Conservation (phyloP, 2,888 invertebrate species). For the Scaptomyza reducta region DNA sequence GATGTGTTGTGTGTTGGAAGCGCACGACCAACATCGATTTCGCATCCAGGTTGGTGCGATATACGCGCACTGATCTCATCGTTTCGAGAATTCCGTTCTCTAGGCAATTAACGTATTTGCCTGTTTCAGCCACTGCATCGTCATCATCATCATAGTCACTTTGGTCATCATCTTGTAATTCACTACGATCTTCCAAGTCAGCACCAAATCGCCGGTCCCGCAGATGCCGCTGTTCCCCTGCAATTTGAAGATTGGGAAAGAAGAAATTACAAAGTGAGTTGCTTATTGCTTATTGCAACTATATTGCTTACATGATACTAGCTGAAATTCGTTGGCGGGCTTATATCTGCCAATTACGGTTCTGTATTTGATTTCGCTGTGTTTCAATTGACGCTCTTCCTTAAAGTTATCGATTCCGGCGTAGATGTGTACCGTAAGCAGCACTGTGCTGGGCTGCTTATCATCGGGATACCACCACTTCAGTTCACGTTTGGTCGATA, state of each 20-base stretch:
- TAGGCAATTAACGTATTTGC: slow-evolving; percentile 10
- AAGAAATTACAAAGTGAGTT: too few relatives aligned
- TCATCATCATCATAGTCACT: slow-evolving; percentile 1
- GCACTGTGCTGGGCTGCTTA: slow-evolving; percentile 41
- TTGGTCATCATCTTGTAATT: too few relatives aligned
- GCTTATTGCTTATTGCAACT: too few relatives aligned
- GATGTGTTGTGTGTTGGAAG: slow-evolving; percentile 38
- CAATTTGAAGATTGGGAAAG: too few relatives aligned
- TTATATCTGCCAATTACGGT: slow-evolving; percentile 32
- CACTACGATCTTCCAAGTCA: too few relatives aligned
- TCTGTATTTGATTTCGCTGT: slow-evolving; percentile 5
- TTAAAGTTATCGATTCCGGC: background rate
- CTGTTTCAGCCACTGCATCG: slow-evolving; percentile 11
- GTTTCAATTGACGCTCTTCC: background rate
- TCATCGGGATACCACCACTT: slow-evolving; percentile 69
- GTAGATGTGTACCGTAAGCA: slow-evolving; percentile 50
- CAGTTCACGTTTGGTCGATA: slow-evolving; percentile 43
- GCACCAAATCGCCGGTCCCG: too few relatives aligned
- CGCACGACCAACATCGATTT: slow-evolving; percentile 46
- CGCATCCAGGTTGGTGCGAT: slow-evolving; percentile 42
- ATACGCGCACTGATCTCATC: slow-evolving; percentile 28
- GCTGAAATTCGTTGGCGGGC: slow-evolving; percentile 4
- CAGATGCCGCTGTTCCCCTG: too few relatives aligned
- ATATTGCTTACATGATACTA: too few relatives aligned
- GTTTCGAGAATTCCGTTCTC: slow-evolving; percentile 3